Evolutionary conservation across 2,888 invertebrate species (phyloP).

Genomic region (Cerastoderma edule): DNA sequence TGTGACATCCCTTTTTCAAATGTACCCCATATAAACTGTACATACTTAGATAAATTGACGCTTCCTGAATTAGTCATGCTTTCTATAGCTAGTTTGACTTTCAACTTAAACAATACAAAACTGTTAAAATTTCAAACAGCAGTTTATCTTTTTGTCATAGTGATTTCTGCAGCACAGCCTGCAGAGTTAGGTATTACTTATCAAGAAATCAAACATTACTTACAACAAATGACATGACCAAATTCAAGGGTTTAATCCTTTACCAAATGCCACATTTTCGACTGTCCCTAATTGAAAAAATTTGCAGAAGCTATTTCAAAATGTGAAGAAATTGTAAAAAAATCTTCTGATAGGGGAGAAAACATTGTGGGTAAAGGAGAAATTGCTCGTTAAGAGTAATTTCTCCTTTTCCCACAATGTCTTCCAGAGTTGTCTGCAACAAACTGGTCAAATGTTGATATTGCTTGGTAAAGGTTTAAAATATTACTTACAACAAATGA

Average conservation of each 20-base stretch:
- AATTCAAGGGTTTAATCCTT: constrained; percentile 87
- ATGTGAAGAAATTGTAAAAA: neutral
- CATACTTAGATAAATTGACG: too few relatives aligned
- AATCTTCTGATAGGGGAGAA: neutral
- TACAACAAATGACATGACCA: constrained; percentile 88
- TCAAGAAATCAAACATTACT: constrained; percentile 48
- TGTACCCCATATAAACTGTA: too few relatives aligned
- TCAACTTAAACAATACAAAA: too few relatives aligned
- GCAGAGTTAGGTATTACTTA: too few relatives aligned
- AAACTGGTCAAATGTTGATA: too few relatives aligned
- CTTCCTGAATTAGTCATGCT: too few relatives aligned
- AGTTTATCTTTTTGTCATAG: too few relatives aligned
- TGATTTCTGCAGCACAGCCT: too few relatives aligned
- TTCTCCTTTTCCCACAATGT: constrained; percentile 12
- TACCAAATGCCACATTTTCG: neutral
- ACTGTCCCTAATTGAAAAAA: neutral
- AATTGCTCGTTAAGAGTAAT: constrained; percentile 9
- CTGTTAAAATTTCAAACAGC: too few relatives aligned
- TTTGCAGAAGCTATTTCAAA: neutral
- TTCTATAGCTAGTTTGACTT: too few relatives aligned
- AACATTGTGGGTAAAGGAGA: constrained; percentile 12
- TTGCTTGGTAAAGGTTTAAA: neutral
- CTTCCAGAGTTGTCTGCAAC: neutral
- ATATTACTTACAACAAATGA: constrained; percentile 76
- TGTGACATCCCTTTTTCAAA: too few relatives aligned